Percentiles rank a stretch among this genome's conserved stretches.
Evolutionary conservation across 2,797 vertebrate species (phyloP).

Genomic region (Perdix hodgsoniae): DNA sequence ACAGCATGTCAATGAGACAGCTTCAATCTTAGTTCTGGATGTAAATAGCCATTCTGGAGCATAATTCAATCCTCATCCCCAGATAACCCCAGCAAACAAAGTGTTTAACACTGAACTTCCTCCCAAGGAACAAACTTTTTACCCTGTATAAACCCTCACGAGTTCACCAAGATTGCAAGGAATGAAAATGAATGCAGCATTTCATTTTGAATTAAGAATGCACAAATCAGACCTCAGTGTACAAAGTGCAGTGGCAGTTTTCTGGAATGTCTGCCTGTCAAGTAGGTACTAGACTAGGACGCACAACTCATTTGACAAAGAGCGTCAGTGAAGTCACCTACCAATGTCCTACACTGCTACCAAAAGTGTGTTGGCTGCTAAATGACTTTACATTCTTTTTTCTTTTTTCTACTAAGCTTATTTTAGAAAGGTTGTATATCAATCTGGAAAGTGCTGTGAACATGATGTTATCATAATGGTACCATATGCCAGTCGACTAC

Average conservation of each 20-base stretch:
- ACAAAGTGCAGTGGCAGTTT: background rate
- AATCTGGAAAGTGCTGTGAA: constrained; percentile 73
- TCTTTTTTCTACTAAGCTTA: constrained; percentile 47
- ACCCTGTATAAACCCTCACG: background rate
- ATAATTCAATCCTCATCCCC: constrained; percentile 38
- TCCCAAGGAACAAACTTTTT: constrained; percentile 21
- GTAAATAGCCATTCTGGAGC: background rate
- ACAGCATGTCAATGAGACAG: constrained; percentile 26
- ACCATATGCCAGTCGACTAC: constrained; percentile 75
- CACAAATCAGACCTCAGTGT: background rate
- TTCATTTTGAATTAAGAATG: background rate
- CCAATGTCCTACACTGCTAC: constrained; percentile 46
- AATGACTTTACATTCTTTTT: constrained; percentile 59
- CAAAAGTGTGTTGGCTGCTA: constrained; percentile 58
- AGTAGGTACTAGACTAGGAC: background rate
- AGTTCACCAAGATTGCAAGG: background rate
- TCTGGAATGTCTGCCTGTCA: constrained; percentile 9
- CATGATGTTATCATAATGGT: constrained; percentile 76
- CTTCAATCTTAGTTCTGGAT: constrained; percentile 32
- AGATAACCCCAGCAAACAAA: constrained; percentile 31
- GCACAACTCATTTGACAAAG: background rate
- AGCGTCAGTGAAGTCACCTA: constrained; percentile 56
- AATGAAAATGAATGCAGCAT: background rate
- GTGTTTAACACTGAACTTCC: background rate
- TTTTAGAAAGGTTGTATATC: constrained; percentile 77